These are phyloP conservation scores for Centroberyx gerrardi DNA, from an alignment of 2,797 vertebrate genomes.

Conservation along the genomic window DNA sequence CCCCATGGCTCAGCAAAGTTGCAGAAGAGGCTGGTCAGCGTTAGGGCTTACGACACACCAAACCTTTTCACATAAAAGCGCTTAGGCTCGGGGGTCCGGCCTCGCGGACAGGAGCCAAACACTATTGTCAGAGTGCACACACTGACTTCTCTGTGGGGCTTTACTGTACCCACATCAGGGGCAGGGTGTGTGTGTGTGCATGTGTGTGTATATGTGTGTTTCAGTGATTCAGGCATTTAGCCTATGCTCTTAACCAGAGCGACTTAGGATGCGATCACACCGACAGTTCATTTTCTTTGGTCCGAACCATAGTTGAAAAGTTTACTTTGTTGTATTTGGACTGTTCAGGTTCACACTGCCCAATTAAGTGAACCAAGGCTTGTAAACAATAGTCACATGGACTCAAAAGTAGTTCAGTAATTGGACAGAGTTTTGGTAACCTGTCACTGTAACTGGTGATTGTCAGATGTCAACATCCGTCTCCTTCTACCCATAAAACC, in stretches of 20 bases:
- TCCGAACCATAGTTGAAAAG: background rate
- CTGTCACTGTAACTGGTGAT: too few species aligned
- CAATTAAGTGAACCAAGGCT: constrained; percentile 1
- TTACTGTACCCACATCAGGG: constrained; percentile 62
- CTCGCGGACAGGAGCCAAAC: constrained; percentile 65
- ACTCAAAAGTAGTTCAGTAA: background rate
- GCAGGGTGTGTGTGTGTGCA: constrained; percentile 25
- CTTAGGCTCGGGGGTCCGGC: constrained; percentile 74
- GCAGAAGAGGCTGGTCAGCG: constrained; percentile 85
- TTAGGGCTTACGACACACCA: constrained; percentile 78
- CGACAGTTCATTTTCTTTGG: background rate
- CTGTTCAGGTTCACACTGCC: background rate
- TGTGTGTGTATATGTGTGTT: constrained; percentile 5
- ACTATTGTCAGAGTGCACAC: constrained; percentile 73
- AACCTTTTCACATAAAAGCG: constrained; percentile 82
- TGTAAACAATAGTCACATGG: background rate
- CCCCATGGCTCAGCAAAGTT: constrained; percentile 86
- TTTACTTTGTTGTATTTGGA: background rate
- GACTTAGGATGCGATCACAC: background rate
- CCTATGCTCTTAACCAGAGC: constrained; percentile 9
- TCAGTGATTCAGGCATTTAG: constrained; percentile 12
- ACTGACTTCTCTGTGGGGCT: constrained; percentile 54
- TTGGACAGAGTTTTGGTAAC: too few species aligned
- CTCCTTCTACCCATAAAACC: too few species aligned
- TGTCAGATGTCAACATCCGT: too few species aligned